Evolutionary conservation across 2,797 vertebrate species (phyloP).

Genomic region (Holocentrus rufus): DNA sequence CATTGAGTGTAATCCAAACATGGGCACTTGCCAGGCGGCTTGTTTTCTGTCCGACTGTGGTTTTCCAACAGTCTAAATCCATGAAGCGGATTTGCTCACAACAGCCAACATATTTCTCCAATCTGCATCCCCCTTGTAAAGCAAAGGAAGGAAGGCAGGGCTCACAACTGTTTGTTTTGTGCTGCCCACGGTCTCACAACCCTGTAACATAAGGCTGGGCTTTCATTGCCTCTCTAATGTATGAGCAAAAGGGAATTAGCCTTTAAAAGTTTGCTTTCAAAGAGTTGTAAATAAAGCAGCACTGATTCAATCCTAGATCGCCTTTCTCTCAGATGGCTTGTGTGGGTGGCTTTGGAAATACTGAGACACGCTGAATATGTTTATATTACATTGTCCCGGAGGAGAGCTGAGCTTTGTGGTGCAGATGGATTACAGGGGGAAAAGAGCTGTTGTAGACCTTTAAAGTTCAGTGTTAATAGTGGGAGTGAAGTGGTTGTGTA

Average conservation of each 20-base stretch:
- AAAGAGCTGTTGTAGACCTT: conserved; percentile 71
- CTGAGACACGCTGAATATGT: conserved; percentile 76
- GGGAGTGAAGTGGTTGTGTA: conserved; percentile 77
- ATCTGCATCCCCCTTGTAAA: conserved; percentile 79
- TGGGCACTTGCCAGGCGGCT: conserved; percentile 65
- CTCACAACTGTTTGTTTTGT: conserved; percentile 77
- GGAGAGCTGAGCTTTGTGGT: conserved; percentile 74
- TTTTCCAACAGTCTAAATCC: conserved; percentile 79
- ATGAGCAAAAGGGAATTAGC: conserved; percentile 69
- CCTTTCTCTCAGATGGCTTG: conserved; percentile 67
- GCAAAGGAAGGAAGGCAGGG: conserved; percentile 74
- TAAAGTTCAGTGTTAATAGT: conserved; percentile 77
- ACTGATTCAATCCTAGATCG: conserved; percentile 73
- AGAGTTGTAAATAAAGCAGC: conserved; percentile 76
- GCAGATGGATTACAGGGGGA: conserved; percentile 71
- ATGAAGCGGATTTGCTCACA: conserved; percentile 75
- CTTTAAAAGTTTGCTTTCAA: conserved; percentile 78
- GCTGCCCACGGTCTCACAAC: conserved; percentile 63
- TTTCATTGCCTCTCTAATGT: conserved; percentile 71
- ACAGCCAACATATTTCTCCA: conserved; percentile 76
- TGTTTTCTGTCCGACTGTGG: conserved; percentile 78
- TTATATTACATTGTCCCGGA: conserved; percentile 75
- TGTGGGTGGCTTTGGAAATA: conserved; percentile 80
- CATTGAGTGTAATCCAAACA: conserved; percentile 76
- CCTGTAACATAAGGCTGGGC: conserved; percentile 70